A percentile compares a stretch with the other conserved stretches of the same genome.
phyloP scores from a whole-genome alignment of 2,888 invertebrate genomes.

The Cheilosia soror region DNA sequence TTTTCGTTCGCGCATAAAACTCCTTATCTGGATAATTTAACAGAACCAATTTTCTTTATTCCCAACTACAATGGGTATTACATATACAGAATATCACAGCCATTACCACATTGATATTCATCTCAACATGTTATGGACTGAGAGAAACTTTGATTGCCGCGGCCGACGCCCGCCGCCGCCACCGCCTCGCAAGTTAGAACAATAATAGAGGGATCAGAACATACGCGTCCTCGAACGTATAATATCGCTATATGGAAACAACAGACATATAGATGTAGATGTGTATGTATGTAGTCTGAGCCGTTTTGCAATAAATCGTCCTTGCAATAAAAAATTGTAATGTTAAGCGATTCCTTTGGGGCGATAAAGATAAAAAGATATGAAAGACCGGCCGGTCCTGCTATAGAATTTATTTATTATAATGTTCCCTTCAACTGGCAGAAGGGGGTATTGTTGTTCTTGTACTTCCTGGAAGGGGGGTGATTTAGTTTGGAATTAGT shows the following conservation, averaged over 20 bases:
- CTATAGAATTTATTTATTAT: conserved; percentile 70
- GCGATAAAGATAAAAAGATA: conserved; percentile 72
- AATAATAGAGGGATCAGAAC: conserved; percentile 35
- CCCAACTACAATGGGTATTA: conserved; percentile 25
- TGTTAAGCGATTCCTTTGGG: conserved; percentile 69
- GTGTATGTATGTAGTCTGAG: conserved; percentile 57
- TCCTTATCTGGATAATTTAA: conserved; percentile 56
- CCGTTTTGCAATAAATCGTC: conserved; percentile 70
- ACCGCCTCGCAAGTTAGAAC: conserved; percentile 3
- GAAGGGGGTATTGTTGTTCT: neutral
- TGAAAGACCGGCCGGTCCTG: conserved; percentile 58
- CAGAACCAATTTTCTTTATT: conserved; percentile 27
- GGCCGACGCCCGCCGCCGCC: no score
- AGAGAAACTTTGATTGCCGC: conserved; percentile 54
- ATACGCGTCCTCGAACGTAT: conserved; percentile 46
- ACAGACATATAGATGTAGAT: neutral
- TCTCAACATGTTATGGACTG: conserved; percentile 70
- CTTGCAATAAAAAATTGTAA: conserved; percentile 69
- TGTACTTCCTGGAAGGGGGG: neutral
- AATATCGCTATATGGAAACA: conserved; percentile 23
- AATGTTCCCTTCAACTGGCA: conserved; percentile 45
- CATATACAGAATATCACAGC: conserved; percentile 40
- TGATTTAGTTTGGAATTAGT: conserved; percentile 58
- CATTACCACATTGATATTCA: conserved; percentile 74
- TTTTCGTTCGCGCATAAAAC: conserved; percentile 25